Base-by-base conservation (phyloP, 2,888 invertebrate species). In the Yponomeuta plumbellus region DNA sequence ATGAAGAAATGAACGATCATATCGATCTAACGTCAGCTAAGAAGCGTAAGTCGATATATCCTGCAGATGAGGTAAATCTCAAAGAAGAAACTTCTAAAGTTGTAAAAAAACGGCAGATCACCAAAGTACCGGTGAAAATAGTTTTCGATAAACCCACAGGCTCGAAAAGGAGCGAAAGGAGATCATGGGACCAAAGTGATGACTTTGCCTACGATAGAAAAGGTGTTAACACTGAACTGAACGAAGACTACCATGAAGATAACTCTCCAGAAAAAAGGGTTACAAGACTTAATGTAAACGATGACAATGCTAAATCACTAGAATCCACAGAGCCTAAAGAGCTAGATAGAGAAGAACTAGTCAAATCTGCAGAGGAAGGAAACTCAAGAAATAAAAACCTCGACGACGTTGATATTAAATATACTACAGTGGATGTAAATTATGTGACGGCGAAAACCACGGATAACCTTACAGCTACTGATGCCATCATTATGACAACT, bases 61-160 rank as follows among this genome's bases (percentile, higher is more conserved):
- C 17, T 5, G 17, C 13, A 52, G 13, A 52, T 52, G 44, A 6
- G 23, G 56, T 11, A 22, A 44, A 11, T 64, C 63, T 17, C 10
- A 21, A 67, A 23, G 66, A 68, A 44, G 66, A 68, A 44, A 61
- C 39, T 34, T 65, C 65, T 40, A 66, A 66, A 58, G 66, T 67
- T 20, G 57, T 5, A 66, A 69, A 22, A 67, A 68, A 13, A 69
- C 56, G 23, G 65, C 66, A 22, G 61, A 59, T 65, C 68, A 34
- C 34, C 34, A 68, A 72, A 56, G 71, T 76, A 68, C 73, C 74
- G 39, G 75, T 75, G 8, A 66, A 72, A 59, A 65, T 73, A 26
- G 1, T 74, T 11, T 73, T 74, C 59, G 73, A 70, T 22, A 52
- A 10, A 58, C 59, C 56, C 34, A 8, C 0, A 8, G 39, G 20